Evolutionary conservation across 2,113 vertebrate genomes (phyloP), one percentile per base, ranked within the genome.

Genomic region (Thermophis baileyi): DNA sequence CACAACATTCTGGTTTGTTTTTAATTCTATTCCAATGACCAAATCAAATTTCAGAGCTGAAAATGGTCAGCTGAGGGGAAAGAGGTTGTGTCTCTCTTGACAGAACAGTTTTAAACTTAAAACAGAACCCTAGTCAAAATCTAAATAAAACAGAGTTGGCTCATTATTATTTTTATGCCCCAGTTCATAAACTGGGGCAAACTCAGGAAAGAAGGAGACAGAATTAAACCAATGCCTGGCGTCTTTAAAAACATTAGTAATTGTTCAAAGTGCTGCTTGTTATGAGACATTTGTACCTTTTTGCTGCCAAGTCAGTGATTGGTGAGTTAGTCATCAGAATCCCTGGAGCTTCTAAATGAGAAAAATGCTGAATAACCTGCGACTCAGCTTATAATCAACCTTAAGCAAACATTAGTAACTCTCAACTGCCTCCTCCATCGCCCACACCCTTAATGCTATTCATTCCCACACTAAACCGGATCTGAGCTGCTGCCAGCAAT

Each of bases 301-400:
- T 92, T 30, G 60, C 90, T 89, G 95, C 96, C 94, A 94, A 91
- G 93, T 55, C 93, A 93, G 94, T 96, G 95, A 96, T 96, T 97
- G 35, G 93, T 92, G 94, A 95, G 94, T 98, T 95, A 97, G 95
- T 97, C 96, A 96, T 95, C 95, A 92, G 89, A 90, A 94, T 95
- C 95, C 96, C 94, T 94, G 93, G 93, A 92, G 95, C 94, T 96
- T 95, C 96, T 94, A 97, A 97, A 97, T 95, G 94, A 94, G 92
- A 93, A 96, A 97, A 96, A 93, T 94, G 94, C 95, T 94, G 96
- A 97, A 94, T 96, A 97, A 97, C 94, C 89, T 95, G 93, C 96
- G 97, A 96, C 95, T 97, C 96, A 96, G 94, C 93, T 96, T 95
- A 92, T 92, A 94, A 94, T 95, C 88, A 96, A 94, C 97, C 96